These are phyloP conservation scores for Microtus obscurus DNA, from an alignment of 2,797 vertebrate species.

Conservation along the genomic window DNA sequence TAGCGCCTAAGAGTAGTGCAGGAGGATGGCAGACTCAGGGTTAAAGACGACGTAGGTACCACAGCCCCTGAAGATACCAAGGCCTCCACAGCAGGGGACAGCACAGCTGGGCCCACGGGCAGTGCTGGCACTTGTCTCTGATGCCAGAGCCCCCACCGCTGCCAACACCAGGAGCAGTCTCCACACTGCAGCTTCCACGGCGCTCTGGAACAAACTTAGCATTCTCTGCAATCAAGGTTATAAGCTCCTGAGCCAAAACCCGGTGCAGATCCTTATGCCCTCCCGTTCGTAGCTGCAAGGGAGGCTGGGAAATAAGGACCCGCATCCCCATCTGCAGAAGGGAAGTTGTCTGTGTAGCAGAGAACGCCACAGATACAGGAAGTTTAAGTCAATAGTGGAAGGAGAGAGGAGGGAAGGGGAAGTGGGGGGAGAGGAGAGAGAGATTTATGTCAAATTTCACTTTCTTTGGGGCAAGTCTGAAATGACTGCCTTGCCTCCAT, in stretches of 20 bases:
- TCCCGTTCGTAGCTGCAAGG: not conserved
- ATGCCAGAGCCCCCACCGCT: not conserved
- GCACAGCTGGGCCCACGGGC: not conserved
- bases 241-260: not conserved
- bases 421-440: not conserved
- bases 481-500: not conserved
- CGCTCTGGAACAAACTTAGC: not conserved
- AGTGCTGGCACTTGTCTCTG: not conserved
- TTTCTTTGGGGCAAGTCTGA: constrained; percentile 30
- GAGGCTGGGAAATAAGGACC: not conserved
- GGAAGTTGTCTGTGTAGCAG: not conserved
- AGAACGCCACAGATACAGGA: not conserved
- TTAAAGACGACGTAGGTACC: not conserved
- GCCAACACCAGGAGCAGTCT: not conserved
- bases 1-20: not conserved
- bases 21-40: not conserved
- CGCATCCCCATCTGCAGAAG: not conserved
- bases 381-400: not conserved
- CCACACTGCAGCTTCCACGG: not conserved
- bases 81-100: not conserved
- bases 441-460: not conserved
- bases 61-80: not conserved
- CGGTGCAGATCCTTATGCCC: not conserved
- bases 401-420: not conserved
- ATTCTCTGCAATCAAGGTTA: not conserved